Evolutionary conservation across 2,797 vertebrate genomes (phyloP), one percentile per base, ranked within the genome.

Genomic region (Geotrypetes seraphini): DNA sequence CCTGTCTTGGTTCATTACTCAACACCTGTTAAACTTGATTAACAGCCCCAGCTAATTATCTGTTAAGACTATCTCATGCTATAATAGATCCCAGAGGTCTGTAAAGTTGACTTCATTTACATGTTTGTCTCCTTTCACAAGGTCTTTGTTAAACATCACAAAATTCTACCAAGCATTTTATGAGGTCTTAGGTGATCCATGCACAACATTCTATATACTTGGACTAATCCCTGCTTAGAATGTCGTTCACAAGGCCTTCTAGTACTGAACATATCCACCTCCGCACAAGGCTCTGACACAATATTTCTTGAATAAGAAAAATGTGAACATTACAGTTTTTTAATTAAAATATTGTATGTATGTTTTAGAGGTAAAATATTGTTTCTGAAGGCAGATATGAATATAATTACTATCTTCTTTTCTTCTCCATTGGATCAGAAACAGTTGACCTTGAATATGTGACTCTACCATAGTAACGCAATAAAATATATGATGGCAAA

Each of bases 1-100:
- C 63, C 51, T 60, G 69, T 66, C 75, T 77, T 29, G 28, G 60
- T 62, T 74, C 74, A 82, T 81, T 85, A 79, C 60, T 62, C 73
- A 72, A 60, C 76, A 84, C 74, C 72, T 81, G 72, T 56, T 81
- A 75, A 65, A 57, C 22, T 21, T 79, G 72, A 84, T 74, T 78
- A 75, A 82, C 43, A 66, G 45, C 33, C 53, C 54, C 31, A 38
- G 63, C 54, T 77, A 75, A 83, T 74, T 76, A 64, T 47, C 50
- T 66, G 47, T 57, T 75, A 67, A 72, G 60, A 65, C 63, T 55
- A 75, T 69, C 62, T 69, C 48, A 25, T 31, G 34, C 44, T 61
- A 25, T 48, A 66, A 69, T 47, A 53, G 55, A 53, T 67, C 71
- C 64, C 69, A 53, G 39, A 66, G 68, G 77, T 57, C 65, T 57